phyloP scores from a whole-genome alignment of 2,888 invertebrate genomes.

The Eurois occulta region DNA sequence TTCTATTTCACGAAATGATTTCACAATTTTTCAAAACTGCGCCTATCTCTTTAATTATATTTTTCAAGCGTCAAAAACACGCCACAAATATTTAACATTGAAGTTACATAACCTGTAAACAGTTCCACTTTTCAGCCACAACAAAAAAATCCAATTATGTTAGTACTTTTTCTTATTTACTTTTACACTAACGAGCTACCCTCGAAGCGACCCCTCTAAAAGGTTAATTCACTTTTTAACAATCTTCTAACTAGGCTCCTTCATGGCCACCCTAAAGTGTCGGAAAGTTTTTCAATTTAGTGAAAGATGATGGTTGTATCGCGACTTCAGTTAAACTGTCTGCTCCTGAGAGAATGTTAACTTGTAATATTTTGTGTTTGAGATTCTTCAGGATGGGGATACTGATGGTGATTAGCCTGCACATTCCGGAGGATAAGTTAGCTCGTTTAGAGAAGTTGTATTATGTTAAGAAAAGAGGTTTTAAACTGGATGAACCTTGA shows the following conservation, averaged over 20 bases:
- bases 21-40: not conserved
- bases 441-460: constrained; percentile 19
- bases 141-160: constrained; percentile 13
- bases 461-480: too few relatives aligned
- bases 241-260: constrained; percentile 26
- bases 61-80: not conserved
- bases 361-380: constrained; percentile 26
- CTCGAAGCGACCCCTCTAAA: constrained; percentile 11
- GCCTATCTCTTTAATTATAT: not conserved
- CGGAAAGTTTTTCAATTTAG: constrained; percentile 73
- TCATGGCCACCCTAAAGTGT: constrained; percentile 56
- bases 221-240: constrained; percentile 44
- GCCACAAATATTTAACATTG: not conserved
- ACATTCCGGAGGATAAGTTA: constrained; percentile 40
- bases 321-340: constrained; percentile 41
- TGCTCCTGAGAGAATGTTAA: constrained; percentile 21
- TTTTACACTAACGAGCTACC: constrained; percentile 7
- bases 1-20: not conserved
- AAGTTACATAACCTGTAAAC: not conserved
- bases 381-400: constrained; percentile 30
- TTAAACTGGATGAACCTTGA: not conserved
- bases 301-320: constrained; percentile 68
- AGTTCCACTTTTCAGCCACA: not conserved
- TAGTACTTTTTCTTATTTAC: not conserved
- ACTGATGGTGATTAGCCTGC: constrained; percentile 32